These are phyloP conservation scores for Dipodomys spectabilis DNA, from an alignment of 2,113 vertebrate genomes.

Conservation along the genomic window DNA sequence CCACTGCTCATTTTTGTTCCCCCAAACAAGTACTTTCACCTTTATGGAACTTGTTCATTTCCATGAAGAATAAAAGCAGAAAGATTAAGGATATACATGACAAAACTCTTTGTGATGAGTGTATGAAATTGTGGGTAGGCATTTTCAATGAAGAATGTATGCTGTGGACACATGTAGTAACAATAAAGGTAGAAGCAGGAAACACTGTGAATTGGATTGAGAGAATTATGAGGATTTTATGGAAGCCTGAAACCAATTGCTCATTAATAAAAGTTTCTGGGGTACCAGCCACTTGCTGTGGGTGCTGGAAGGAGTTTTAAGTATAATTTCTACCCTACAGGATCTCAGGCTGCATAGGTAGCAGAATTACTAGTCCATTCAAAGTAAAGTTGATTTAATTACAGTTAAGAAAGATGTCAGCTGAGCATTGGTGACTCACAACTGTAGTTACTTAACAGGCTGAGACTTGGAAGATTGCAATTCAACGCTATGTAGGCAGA, in stretches of 20 bases:
- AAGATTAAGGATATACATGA: not conserved
- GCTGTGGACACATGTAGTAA: not conserved
- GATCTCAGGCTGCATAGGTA: not conserved
- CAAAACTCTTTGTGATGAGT: not conserved
- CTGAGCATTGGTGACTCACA: too few species aligned
- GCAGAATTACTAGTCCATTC: not conserved
- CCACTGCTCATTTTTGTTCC: not conserved
- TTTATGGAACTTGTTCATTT: not conserved
- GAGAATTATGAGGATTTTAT: conserved; percentile 23
- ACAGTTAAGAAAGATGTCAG: too few species aligned
- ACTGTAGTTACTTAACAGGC: too few species aligned
- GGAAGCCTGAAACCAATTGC: conserved; percentile 3
- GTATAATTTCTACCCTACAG: not conserved
- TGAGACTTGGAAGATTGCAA: too few species aligned
- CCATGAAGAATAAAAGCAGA: not conserved
- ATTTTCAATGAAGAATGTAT: not conserved
- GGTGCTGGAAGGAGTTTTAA: not conserved
- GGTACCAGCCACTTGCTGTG: not conserved
- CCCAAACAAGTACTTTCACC: not conserved
- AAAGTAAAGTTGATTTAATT: too few species aligned
- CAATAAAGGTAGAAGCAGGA: not conserved
- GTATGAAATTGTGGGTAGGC: not conserved
- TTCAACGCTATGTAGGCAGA: too few species aligned
- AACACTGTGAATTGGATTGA: not conserved
- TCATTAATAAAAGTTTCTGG: not conserved